Conservation (phyloP, 2,888 invertebrate species). For the Helicoverpa assulta region DNA sequence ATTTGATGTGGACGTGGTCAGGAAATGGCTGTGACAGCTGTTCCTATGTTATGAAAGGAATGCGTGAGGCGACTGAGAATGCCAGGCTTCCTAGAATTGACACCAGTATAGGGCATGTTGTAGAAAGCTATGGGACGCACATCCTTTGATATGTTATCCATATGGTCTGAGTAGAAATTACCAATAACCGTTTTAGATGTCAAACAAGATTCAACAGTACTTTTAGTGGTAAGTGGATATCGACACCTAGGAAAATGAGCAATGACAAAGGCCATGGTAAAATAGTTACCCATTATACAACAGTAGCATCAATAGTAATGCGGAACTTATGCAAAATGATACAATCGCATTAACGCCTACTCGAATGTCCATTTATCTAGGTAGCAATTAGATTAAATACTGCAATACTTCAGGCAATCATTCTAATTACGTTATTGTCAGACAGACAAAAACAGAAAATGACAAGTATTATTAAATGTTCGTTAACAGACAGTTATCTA, state of each 20-base stretch:
- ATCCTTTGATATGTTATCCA: slow-evolving; percentile 15
- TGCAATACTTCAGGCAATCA: slow-evolving; percentile 4
- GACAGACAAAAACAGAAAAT: slow-evolving; percentile 2
- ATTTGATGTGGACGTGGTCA: slow-evolving; percentile 63
- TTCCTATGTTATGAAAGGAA: slow-evolving; percentile 58
- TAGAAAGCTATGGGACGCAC: slow-evolving; percentile 41
- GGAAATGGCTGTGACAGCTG: slow-evolving; percentile 65
- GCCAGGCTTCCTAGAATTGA: slow-evolving; percentile 9
- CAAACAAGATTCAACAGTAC: not conserved
- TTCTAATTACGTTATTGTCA: slow-evolving; percentile 12
- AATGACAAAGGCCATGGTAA: not conserved
- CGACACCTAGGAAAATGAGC: not conserved
- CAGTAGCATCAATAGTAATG: slow-evolving; percentile 6
- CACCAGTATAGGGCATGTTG: slow-evolving; percentile 22
- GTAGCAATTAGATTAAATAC: slow-evolving; percentile 27
- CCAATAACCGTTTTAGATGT: not conserved
- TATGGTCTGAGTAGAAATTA: not conserved
- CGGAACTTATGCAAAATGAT: slow-evolving; percentile 33
- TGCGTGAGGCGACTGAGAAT: slow-evolving; percentile 55
- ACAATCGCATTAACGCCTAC: slow-evolving; percentile 28
- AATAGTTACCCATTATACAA: not conserved
- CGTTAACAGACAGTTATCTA: slow-evolving; percentile 29
- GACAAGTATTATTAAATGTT: slow-evolving; percentile 32
- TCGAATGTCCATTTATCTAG: slow-evolving; percentile 26
- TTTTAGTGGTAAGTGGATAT: not conserved